Conservation (phyloP, 2,113 vertebrate species). For the Malurus cyaneus region DNA sequence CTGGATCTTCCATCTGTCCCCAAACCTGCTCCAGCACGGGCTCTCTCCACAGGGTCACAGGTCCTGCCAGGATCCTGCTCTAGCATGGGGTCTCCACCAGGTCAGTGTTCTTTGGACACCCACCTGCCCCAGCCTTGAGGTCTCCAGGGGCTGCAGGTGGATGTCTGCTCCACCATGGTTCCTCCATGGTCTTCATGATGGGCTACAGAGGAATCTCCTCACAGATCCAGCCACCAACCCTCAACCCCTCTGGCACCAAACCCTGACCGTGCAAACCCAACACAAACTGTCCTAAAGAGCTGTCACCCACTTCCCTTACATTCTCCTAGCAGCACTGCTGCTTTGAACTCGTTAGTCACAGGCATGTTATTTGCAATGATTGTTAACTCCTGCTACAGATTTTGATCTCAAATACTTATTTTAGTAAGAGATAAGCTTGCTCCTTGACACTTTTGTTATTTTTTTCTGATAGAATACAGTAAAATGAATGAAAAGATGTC, state of each 20-base stretch:
- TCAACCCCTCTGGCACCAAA: not conserved
- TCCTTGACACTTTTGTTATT: not conserved
- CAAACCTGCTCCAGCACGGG: fast-evolving
- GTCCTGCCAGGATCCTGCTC: not conserved
- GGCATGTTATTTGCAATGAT: not conserved
- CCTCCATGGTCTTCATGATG: not conserved
- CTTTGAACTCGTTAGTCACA: not conserved
- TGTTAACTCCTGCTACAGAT: not conserved
- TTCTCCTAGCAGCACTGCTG: not conserved
- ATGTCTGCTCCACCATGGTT: not conserved
- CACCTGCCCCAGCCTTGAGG: not conserved
- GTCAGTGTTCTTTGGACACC: not conserved
- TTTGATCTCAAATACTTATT: not conserved
- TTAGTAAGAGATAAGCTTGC: not conserved
- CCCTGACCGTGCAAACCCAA: not conserved
- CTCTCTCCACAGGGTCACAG: fast-evolving
- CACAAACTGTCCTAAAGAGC: not conserved
- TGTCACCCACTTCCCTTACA: not conserved
- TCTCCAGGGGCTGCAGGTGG: not conserved
- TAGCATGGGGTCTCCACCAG: fast-evolving
- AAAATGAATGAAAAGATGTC: not conserved
- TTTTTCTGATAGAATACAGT: not conserved
- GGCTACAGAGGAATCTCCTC: not conserved
- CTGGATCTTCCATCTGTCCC: too few species aligned
- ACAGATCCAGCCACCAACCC: not conserved